Conservation (phyloP, 2,113 vertebrate species). For the Chaetura pelagica region DNA sequence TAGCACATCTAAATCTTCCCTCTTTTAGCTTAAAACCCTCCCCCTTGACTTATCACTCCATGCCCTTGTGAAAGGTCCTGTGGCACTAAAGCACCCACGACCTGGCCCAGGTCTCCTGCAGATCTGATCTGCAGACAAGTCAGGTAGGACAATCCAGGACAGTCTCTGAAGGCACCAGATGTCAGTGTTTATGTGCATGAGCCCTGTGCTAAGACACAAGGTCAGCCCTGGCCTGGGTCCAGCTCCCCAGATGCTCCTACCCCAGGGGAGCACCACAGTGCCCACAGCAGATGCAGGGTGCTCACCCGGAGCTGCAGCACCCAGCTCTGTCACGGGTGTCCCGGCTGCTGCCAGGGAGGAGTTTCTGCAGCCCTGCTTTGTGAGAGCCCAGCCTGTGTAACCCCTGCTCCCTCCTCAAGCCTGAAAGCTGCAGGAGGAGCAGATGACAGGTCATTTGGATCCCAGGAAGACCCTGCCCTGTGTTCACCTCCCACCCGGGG, state of each 20-base stretch:
- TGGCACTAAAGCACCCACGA: not conserved
- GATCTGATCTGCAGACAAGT: not conserved
- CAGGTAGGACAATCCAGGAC: not conserved
- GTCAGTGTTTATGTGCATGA: not conserved
- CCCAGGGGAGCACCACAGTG: not conserved
- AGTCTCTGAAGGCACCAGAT: not conserved
- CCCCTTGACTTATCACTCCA: too few species aligned
- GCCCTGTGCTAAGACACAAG: not conserved
- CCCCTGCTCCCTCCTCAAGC: not conserved
- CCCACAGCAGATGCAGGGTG: not conserved
- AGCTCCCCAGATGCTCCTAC: not conserved
- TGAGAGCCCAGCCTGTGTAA: not conserved
- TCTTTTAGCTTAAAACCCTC: too few species aligned
- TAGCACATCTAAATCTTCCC: too few species aligned
- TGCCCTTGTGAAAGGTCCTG: too few species aligned
- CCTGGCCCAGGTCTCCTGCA: not conserved
- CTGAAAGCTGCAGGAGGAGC: not conserved
- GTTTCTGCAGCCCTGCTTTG: not conserved
- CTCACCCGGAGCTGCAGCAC: not conserved
- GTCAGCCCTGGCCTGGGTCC: not conserved
- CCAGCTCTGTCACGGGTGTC: not conserved
- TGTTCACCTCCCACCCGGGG: not conserved
- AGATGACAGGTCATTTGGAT: not conserved
- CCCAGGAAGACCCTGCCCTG: not conserved
- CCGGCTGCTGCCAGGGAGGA: not conserved